phyloP scores from a whole-genome alignment of 2,113 vertebrate species.

The Ceratotherium simum region DNA sequence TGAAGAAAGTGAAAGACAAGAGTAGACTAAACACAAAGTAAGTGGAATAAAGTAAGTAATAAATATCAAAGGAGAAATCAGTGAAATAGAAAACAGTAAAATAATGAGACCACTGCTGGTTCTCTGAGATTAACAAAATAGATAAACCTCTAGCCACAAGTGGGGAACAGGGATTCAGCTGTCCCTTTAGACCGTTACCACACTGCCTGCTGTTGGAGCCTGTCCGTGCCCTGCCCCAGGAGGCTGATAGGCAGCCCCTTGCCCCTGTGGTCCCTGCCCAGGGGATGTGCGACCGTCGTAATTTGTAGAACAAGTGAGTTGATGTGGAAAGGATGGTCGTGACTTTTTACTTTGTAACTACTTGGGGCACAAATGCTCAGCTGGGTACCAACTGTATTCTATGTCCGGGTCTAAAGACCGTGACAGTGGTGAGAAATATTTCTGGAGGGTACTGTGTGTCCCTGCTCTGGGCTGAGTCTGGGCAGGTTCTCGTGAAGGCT shows the following conservation, averaged over 20 bases:
- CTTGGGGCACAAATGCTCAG: neutral
- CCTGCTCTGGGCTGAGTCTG: neutral
- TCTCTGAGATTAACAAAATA: neutral
- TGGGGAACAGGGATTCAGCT: neutral
- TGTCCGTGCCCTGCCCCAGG: neutral
- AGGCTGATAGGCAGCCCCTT: neutral
- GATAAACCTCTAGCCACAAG: neutral
- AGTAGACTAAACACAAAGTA: neutral
- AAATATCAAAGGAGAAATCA: neutral
- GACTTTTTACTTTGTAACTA: neutral
- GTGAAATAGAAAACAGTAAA: neutral
- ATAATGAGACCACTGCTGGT: neutral
- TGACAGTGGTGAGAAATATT: too few species aligned
- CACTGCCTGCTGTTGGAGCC: neutral
- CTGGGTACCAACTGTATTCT: neutral
- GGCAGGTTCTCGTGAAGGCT: neutral
- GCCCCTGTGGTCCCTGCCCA: neutral
- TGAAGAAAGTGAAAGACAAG: neutral
- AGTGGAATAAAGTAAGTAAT: neutral
- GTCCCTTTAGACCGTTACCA: neutral
- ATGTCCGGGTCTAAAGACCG: too few species aligned
- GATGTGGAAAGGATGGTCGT: neutral
- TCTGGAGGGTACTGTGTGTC: neutral
- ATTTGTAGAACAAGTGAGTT: neutral
- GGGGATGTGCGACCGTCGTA: neutral